Percentiles rank a stretch among this genome's conserved stretches.
These are phyloP conservation scores for Hirtodrosophila alboralis DNA, from an alignment of 2,888 invertebrate genomes.

Conservation along the genomic window DNA sequence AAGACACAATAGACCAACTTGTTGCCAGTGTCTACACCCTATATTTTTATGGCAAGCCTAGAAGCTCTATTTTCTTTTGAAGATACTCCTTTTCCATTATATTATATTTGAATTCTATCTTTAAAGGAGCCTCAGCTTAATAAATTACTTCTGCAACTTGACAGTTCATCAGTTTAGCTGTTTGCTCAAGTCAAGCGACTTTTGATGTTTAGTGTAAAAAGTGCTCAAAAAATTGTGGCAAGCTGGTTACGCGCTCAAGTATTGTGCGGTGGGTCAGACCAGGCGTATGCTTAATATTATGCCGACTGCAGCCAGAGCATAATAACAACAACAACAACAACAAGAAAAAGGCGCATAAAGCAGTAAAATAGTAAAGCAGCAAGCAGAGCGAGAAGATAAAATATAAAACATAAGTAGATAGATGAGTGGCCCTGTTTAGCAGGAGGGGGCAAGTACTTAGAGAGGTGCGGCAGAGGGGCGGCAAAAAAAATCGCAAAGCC, in stretches of 20 bases:
- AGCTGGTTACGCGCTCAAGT: conserved; percentile 12
- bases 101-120: too few relatives aligned
- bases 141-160: too few relatives aligned
- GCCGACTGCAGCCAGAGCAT: conserved; percentile 2
- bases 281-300: conserved; percentile 57
- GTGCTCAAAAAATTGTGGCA: conserved; percentile 3
- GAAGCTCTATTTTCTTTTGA: too few relatives aligned
- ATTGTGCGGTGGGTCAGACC: conserved; percentile 11
- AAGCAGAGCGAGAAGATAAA: conserved; percentile 48
- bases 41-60: too few relatives aligned
- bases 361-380: too few relatives aligned
- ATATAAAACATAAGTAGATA: conserved; percentile 70
- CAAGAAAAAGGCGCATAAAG: conserved; percentile 20
- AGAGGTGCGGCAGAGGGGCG: conserved; percentile 6
- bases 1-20: too few relatives aligned
- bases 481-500: conserved; percentile 51
- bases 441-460: too few relatives aligned
- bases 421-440: conserved; percentile 54
- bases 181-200: background rate
- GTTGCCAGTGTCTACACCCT: too few relatives aligned
- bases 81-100: too few relatives aligned
- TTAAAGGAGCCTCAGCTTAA: too few relatives aligned
- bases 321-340: too few relatives aligned
- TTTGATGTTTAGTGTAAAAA: background rate
- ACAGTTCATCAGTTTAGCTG: too few relatives aligned